phyloP scores from a whole-genome alignment of 2,888 invertebrate species.

The Timandra comae region DNA sequence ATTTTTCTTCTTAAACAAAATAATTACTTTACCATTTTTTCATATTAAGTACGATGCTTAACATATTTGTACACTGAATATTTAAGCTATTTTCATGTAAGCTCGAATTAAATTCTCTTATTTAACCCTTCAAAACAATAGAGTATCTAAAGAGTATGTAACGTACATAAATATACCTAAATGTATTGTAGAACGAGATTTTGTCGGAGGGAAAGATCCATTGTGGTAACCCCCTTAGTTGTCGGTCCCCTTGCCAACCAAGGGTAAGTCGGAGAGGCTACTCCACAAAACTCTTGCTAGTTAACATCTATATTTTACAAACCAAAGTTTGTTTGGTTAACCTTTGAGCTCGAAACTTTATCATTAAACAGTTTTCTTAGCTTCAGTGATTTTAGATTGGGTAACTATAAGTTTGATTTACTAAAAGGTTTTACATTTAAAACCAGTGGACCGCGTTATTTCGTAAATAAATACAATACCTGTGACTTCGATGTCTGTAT shows the following conservation, averaged over 20 bases:
- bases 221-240: constrained; percentile 70
- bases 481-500: too few species aligned
- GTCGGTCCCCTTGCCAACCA: constrained; percentile 44
- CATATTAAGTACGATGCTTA: too few species aligned
- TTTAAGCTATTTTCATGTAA: too few species aligned
- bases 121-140: background rate
- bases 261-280: constrained; percentile 53
- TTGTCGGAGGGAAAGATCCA: constrained; percentile 56
- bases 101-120: too few species aligned
- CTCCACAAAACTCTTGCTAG: constrained; percentile 37
- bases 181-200: constrained; percentile 40
- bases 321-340: constrained; percentile 15
- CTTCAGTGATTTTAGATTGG: too few species aligned
- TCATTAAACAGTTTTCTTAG: too few species aligned
- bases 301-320: constrained; percentile 30
- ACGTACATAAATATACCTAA: constrained; percentile 11
- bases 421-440: too few species aligned
- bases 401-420: too few species aligned
- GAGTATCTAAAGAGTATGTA: background rate
- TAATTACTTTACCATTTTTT: background rate
- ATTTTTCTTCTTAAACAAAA: constrained; percentile 3
- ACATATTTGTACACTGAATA: too few species aligned
- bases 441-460: too few species aligned
- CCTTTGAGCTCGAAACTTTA: too few species aligned
- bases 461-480: too few species aligned